Evolutionary conservation across 1,140 invertebrate genomes (phyloP).

Genomic region (Pseudobourletiella spinata): DNA sequence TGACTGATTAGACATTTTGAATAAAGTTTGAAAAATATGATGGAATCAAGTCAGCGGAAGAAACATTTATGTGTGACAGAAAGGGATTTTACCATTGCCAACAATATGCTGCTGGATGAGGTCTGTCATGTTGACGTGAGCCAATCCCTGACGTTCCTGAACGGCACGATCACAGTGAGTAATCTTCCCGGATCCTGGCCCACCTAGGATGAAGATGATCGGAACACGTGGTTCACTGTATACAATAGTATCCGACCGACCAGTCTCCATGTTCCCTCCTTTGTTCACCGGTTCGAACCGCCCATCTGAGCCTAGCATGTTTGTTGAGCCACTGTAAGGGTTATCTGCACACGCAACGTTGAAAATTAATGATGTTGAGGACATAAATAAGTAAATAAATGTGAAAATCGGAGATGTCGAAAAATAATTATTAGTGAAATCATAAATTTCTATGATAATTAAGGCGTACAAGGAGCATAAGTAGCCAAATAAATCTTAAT

Average conservation of each 20-base stretch:
- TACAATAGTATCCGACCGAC: not conserved
- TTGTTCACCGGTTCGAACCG: not conserved
- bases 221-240: slow-evolving; percentile 48
- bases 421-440: no score
- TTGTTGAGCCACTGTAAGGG: not conserved
- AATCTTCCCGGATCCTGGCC: slow-evolving; percentile 84
- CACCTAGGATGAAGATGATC: slow-evolving; percentile 80
- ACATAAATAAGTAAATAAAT: no score
- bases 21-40: no score
- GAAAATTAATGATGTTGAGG: no score
- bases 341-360: no score
- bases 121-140: slow-evolving; percentile 85
- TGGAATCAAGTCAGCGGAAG: no score
- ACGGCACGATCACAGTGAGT: slow-evolving; percentile 81
- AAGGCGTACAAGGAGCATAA: no score
- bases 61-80: no score
- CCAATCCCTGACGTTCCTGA: slow-evolving; percentile 69
- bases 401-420: no score
- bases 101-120: slow-evolving; percentile 75
- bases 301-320: not conserved
- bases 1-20: no score
- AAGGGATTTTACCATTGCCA: slow-evolving; percentile 75
- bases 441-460: no score
- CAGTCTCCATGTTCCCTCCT: not conserved
- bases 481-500: no score